A percentile compares a stretch with the other conserved stretches of the same genome.
phyloP scores from a whole-genome alignment of 2,888 invertebrate genomes.

The Dynastes grantii region DNA sequence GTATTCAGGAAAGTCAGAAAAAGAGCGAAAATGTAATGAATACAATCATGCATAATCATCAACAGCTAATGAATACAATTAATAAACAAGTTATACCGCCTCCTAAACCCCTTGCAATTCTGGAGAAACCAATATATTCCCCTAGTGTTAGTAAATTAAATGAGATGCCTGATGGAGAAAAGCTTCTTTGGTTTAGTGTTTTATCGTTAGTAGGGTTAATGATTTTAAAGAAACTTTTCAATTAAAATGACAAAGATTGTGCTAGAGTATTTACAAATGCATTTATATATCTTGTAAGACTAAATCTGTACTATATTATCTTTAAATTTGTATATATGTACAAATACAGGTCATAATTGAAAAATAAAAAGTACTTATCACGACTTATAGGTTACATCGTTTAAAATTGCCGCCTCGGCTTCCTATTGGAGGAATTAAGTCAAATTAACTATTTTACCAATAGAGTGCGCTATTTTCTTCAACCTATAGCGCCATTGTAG shows the following conservation, averaged over 20 bases:
- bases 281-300: constrained; percentile 5
- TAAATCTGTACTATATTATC: background rate
- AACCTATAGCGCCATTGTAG: too few relatives aligned
- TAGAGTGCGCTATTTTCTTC: too few relatives aligned
- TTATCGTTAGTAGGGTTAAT: constrained; percentile 42
- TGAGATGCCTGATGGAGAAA: constrained; percentile 45
- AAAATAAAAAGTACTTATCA: too few relatives aligned
- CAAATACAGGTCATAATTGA: too few relatives aligned
- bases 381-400: too few relatives aligned
- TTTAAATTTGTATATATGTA: background rate
- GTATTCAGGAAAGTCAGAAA: constrained; percentile 25
- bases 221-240: constrained; percentile 44
- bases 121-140: background rate
- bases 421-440: too few relatives aligned
- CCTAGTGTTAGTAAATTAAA: constrained; percentile 1
- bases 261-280: background rate
- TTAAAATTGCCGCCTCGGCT: too few relatives aligned
- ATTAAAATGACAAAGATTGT: background rate
- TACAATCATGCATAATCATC: constrained; percentile 51
- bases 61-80: constrained; percentile 47
- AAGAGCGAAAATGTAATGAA: constrained; percentile 35
- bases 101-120: background rate
- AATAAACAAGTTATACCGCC: background rate
- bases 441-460: too few relatives aligned
- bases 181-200: constrained; percentile 49